Base-by-base conservation (phyloP, 2,797 vertebrate genomes). In the Channa striata region DNA sequence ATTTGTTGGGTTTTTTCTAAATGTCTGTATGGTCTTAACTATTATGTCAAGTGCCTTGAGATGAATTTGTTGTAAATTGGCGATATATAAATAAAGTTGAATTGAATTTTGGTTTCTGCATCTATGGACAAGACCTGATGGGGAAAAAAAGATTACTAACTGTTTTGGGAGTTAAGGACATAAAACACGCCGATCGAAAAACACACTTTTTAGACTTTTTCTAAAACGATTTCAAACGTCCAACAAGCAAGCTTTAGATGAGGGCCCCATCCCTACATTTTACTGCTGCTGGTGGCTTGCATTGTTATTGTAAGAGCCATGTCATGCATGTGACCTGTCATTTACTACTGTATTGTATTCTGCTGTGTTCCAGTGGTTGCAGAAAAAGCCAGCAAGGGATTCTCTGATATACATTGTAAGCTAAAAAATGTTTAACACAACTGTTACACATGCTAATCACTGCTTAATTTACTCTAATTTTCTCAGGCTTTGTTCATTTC, bases 321-420 rank as follows among this genome's bases (percentile, higher is more conserved):
- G 81, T 81, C 78, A 82, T 70, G 65, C 73, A 77, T 83, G 80
- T 83, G 77, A 82, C 62, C 63, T 40, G 42, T 58, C 62, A 59
- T 59, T 78, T 2, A 1, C 30, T 6, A 48, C 42, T 44, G 30
- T 33, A 51, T 17, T 68, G 21, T 72, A 49, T 62, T 48, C 39
- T 48, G n/a, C 52, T 46, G 42, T 65, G 46, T 23, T 74, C 67
- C 33, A 39, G 7, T 14, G 6, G 21, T 7, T 37, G 36, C 36
- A 77, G 43, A 60, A 46, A 75, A 42, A 48, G 61, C 23, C 77
- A 68, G 34, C 23, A 12, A 6, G 30, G 43, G 43, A 21, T 3
- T 9, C 25, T 34, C 57, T 51, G 16, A 52, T 42, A 48, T 12
- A 37, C n/a, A n/a, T 34, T 62, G 2, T 48, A 12, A 6, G 11